Evolutionary conservation across 2,888 invertebrate genomes (phyloP).

Genomic region (Thecocarcelia acutangulata): DNA sequence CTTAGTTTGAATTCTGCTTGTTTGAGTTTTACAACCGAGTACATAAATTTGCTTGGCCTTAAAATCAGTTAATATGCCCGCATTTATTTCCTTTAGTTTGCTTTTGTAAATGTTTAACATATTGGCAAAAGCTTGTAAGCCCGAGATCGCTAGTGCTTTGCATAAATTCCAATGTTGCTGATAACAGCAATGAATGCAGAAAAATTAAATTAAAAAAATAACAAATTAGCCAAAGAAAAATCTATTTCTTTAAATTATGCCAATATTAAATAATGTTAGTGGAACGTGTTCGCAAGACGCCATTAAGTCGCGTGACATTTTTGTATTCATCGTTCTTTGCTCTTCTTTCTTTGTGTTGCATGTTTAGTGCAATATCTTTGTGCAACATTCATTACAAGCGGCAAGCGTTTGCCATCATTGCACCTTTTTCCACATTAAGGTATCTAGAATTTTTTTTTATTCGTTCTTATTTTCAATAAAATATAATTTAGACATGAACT

Average conservation of each 20-base stretch:
- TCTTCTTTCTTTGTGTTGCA: not conserved
- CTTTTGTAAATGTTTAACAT: not conserved
- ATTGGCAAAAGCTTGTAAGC: constrained; percentile 5
- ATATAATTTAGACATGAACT: constrained; percentile 48
- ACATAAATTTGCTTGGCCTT: constrained; percentile 45
- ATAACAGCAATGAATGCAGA: constrained; percentile 23
- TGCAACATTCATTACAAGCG: constrained; percentile 44
- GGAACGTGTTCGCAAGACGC: constrained; percentile 65
- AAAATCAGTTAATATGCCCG: constrained; percentile 26
- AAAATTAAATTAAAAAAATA: constrained; percentile 9
- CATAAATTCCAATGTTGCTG: constrained; percentile 40
- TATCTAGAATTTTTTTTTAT: constrained; percentile 10
- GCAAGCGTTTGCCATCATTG: not conserved
- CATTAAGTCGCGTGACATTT: constrained; percentile 65
- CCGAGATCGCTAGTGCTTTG: not conserved
- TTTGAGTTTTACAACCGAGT: constrained; percentile 28
- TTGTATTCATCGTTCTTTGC: constrained; percentile 17
- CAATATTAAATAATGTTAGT: constrained; percentile 69
- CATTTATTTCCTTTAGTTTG: constrained; percentile 30
- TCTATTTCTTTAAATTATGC: constrained; percentile 63
- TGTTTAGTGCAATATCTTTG: constrained; percentile 4
- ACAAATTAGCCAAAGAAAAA: constrained; percentile 40
- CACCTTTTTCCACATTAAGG: constrained; percentile 8
- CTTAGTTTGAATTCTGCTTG: constrained; percentile 38
- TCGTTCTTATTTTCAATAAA: constrained; percentile 30